These are phyloP conservation scores for Peromyscus aztecus DNA, from an alignment of 2,797 vertebrate species.

Conservation along the genomic window DNA sequence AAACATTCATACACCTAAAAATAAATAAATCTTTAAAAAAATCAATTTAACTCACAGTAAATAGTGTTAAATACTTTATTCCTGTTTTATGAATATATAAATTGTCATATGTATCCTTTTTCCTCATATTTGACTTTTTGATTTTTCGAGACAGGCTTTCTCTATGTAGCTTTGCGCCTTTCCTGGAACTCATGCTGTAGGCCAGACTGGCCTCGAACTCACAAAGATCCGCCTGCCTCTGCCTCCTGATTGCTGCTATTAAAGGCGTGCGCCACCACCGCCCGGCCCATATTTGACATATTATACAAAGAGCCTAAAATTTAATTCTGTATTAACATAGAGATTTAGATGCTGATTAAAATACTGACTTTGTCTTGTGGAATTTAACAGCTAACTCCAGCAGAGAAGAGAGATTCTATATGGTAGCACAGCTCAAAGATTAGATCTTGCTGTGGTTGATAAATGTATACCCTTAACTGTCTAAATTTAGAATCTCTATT, in stretches of 20 bases:
- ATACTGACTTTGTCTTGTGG: constrained; percentile 47
- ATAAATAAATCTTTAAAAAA: background rate
- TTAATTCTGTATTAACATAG: background rate
- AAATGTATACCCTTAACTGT: background rate
- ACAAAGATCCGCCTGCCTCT: no score
- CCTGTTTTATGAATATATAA: constrained; percentile 10
- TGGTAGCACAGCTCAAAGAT: background rate
- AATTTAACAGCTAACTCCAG: constrained; percentile 14
- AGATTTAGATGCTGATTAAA: constrained; percentile 50
- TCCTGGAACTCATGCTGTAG: no score
- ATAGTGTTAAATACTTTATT: constrained; percentile 33
- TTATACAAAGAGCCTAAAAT: background rate
- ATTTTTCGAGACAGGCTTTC: no score
- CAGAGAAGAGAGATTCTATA: background rate
- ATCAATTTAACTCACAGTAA: background rate
- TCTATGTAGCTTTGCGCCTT: no score
- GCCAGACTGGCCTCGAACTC: no score
- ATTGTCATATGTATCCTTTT: background rate
- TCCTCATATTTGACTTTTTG: constrained; percentile 15
- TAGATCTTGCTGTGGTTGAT: constrained; percentile 6
- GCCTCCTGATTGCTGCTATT: no score
- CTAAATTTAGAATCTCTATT: constrained; percentile 22
- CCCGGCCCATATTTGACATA: constrained; percentile 1
- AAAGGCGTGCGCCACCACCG: no score
- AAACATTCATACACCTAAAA: background rate